Evolutionary conservation across 2,113 vertebrate genomes (phyloP).

Genomic region (Excalfactoria chinensis): DNA sequence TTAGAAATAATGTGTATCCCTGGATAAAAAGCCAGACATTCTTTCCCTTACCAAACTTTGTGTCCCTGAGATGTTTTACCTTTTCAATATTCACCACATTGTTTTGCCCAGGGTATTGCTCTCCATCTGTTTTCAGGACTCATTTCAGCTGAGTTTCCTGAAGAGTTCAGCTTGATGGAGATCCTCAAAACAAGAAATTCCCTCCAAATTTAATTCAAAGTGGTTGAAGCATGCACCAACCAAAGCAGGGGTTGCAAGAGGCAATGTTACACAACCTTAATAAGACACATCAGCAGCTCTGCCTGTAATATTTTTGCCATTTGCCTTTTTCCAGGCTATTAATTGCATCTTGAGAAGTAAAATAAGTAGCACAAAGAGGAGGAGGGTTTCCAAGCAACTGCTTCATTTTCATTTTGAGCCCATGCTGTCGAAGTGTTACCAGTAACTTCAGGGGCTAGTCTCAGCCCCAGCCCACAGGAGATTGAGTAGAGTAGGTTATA

Average conservation of each 20-base stretch:
- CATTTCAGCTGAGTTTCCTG: background rate
- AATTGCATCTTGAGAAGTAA: slow-evolving; percentile 50
- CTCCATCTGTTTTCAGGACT: background rate
- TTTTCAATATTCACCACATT: background rate
- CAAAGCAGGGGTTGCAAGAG: background rate
- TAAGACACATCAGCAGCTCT: slow-evolving; percentile 14
- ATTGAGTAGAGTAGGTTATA: slow-evolving; percentile 21
- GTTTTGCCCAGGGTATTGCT: background rate
- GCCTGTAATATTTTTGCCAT: slow-evolving; percentile 60
- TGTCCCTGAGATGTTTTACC: background rate
- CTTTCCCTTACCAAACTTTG: background rate
- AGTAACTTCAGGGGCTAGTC: slow-evolving; percentile 30
- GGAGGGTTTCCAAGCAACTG: slow-evolving; percentile 70
- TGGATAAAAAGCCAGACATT: background rate
- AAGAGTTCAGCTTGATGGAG: background rate
- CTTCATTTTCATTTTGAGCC: slow-evolving; percentile 52
- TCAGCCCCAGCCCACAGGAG: slow-evolving; percentile 29
- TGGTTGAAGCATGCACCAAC: background rate
- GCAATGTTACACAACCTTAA: slow-evolving; percentile 15
- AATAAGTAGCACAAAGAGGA: slow-evolving; percentile 59
- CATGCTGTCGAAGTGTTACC: slow-evolving; percentile 35
- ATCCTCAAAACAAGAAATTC: background rate
- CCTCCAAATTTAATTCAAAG: background rate
- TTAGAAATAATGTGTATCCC: background rate
- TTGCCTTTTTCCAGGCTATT: background rate